These are phyloP conservation scores for Pteronotus mesoamericanus DNA, from an alignment of 2,797 vertebrate species.

Conservation along the genomic window DNA sequence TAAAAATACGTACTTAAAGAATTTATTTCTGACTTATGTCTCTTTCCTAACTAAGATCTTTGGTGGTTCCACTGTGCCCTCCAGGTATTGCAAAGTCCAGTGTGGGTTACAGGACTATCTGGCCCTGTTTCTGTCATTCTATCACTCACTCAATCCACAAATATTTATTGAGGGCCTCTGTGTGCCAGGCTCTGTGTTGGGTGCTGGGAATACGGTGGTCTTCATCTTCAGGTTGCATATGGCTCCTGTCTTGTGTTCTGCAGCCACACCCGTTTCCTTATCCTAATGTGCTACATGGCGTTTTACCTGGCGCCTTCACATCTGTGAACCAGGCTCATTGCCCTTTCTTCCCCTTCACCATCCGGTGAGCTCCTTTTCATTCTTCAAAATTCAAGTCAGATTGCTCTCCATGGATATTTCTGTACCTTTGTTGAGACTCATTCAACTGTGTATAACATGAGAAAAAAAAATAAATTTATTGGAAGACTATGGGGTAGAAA, in stretches of 20 bases:
- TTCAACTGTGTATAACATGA: neutral
- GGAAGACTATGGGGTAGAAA: neutral
- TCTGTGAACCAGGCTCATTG: neutral
- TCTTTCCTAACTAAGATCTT: neutral
- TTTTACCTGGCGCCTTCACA: neutral
- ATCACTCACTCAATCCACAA: neutral
- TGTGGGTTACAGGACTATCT: neutral
- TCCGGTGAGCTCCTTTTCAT: neutral
- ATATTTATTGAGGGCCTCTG: neutral
- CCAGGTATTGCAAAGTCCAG: neutral
- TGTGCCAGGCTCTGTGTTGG: neutral
- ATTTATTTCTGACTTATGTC: neutral
- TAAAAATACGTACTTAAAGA: neutral
- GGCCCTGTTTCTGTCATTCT: too few relatives aligned
- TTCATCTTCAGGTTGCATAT: neutral
- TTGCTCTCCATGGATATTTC: neutral
- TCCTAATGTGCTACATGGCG: neutral
- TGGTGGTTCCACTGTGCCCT: neutral
- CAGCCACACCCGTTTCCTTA: neutral
- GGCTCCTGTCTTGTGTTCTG: neutral
- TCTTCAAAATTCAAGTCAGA: neutral
- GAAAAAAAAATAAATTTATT: neutral
- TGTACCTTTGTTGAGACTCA: neutral
- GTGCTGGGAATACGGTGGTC: neutral
- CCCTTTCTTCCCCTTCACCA: neutral